phyloP scores from a whole-genome alignment of 2,113 vertebrate genomes.

The Nicator chloris region DNA sequence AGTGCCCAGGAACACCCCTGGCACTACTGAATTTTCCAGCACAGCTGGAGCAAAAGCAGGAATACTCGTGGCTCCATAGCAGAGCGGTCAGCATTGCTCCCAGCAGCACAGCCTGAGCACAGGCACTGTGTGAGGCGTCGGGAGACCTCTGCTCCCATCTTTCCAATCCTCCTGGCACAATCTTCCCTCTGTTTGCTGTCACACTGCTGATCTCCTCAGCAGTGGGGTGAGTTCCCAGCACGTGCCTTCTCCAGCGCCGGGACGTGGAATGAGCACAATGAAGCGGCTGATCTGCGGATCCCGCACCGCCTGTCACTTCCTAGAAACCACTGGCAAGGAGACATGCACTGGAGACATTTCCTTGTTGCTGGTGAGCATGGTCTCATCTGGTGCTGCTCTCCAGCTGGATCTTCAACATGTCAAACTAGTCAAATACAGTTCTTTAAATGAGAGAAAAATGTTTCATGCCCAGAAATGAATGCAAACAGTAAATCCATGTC shows the following conservation, averaged over 20 bases:
- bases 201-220: not conserved
- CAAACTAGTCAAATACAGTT: slow-evolving; percentile 52
- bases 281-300: not conserved
- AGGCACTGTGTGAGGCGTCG: rapidly evolving
- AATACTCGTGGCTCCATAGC: not conserved
- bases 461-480: slow-evolving; percentile 61
- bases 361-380: slow-evolving; percentile 47
- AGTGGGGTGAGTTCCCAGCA: not conserved
- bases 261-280: not conserved
- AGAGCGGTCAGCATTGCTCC: not conserved
- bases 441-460: slow-evolving; percentile 61
- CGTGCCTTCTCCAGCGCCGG: not conserved
- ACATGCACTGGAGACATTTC: slow-evolving; percentile 44
- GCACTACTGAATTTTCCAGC: not conserved
- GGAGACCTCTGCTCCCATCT: not conserved
- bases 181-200: not conserved
- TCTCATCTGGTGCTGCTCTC: slow-evolving; percentile 56
- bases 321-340: slow-evolving; percentile 26
- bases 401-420: slow-evolving; percentile 62
- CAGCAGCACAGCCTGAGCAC: not conserved
- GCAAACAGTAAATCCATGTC: slow-evolving; percentile 61
- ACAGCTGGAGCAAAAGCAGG: not conserved
- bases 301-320: slow-evolving; percentile 24
- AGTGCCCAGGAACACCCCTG: not conserved
- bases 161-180: not conserved